Conservation (phyloP, 1,140 invertebrate species). For the Hycleus cichorii region DNA sequence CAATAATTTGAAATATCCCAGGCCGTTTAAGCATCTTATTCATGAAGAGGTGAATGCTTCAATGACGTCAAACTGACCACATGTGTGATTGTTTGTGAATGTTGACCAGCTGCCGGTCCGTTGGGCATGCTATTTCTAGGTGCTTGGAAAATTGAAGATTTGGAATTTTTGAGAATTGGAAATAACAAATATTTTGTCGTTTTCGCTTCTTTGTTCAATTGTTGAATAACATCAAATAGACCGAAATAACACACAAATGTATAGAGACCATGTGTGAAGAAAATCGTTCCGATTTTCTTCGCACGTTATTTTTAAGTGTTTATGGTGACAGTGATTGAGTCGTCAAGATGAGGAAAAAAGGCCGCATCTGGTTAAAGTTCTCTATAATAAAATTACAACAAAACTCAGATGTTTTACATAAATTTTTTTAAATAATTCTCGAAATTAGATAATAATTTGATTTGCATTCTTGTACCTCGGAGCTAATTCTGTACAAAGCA, state of each 20-base stretch:
- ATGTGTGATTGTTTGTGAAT: slow-evolving; percentile 23
- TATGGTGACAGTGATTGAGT: slow-evolving; percentile 21
- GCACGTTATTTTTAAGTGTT: slow-evolving; percentile 22
- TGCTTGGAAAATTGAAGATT: slow-evolving; percentile 5
- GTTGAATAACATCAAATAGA: slow-evolving; percentile 20
- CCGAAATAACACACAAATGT: slow-evolving; percentile 23
- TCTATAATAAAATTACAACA: no score
- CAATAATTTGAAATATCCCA: no score
- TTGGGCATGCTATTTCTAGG: slow-evolving; percentile 14
- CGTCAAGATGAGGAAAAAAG: background rate
- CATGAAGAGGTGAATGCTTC: no score
- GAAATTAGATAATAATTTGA: no score
- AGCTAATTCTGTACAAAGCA: no score
- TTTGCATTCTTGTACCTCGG: no score
- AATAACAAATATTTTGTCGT: no score
- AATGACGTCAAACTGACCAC: slow-evolving; percentile 22
- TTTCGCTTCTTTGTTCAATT: slow-evolving; percentile 10
- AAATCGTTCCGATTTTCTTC: slow-evolving; percentile 21
- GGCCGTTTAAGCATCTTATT: no score
- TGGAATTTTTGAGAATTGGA: no score
- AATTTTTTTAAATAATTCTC: no score
- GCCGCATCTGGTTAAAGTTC: no score
- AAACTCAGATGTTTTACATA: no score
- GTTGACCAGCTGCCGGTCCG: slow-evolving; percentile 18
- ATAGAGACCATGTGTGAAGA: slow-evolving; percentile 18